These are phyloP conservation scores for Dynastes hyllus DNA, from an alignment of 2,888 invertebrate species.

Conservation along the genomic window DNA sequence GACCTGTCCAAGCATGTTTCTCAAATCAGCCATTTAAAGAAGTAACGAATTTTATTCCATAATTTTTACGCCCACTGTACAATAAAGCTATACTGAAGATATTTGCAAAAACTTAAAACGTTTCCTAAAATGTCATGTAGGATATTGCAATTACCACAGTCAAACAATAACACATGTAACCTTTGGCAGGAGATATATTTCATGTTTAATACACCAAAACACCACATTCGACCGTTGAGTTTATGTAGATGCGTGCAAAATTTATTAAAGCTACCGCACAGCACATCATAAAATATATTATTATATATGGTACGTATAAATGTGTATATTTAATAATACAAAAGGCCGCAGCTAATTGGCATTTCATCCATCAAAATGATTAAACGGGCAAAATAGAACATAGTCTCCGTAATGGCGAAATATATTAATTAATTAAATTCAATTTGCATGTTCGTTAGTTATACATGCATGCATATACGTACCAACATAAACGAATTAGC, in stretches of 20 bases:
- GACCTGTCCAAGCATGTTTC: too few species aligned
- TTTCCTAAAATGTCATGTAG: too few species aligned
- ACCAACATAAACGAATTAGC: not conserved
- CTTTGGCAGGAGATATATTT: too few species aligned
- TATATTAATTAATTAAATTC: conserved; percentile 29
- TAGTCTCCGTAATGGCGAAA: not conserved
- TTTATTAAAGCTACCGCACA: not conserved
- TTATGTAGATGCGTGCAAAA: not conserved
- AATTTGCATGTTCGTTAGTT: conserved; percentile 2
- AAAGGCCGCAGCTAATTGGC: conserved; percentile 8
- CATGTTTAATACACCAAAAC: too few species aligned
- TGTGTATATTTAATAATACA: not conserved
- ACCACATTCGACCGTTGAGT: too few species aligned
- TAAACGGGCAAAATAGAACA: not conserved
- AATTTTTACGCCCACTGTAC: too few species aligned
- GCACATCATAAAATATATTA: not conserved
- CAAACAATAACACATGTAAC: too few species aligned
- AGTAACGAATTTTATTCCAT: too few species aligned
- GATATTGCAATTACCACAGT: too few species aligned
- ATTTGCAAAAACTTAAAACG: too few species aligned
- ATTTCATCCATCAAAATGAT: conserved; percentile 21
- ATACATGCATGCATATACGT: not conserved
- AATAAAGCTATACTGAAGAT: conserved; percentile 16
- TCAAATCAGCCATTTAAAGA: too few species aligned
- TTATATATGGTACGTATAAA: not conserved